Percentiles rank a stretch among this genome's conserved stretches.
These are phyloP conservation scores for Charaxes varanes DNA, from an alignment of 1,140 invertebrate genomes.

Conservation along the genomic window DNA sequence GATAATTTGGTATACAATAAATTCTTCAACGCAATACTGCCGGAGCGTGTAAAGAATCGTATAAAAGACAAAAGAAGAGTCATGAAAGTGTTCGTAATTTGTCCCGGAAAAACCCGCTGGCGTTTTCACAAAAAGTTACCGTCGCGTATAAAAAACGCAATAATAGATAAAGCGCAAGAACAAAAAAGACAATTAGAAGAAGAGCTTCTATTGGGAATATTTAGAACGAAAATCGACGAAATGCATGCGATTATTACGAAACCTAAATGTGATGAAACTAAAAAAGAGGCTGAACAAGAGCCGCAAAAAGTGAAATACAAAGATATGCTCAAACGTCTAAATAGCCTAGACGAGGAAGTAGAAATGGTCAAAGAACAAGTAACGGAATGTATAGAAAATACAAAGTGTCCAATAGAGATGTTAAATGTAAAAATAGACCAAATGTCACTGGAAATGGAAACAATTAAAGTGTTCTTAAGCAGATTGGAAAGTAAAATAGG, in stretches of 20 bases:
- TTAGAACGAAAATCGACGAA: constrained; percentile 42
- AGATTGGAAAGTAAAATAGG: constrained; percentile 55
- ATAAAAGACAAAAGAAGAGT: constrained; percentile 50
- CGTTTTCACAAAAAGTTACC: constrained; percentile 42
- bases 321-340: constrained; percentile 39
- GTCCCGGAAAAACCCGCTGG: constrained; percentile 50
- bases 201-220: constrained; percentile 31
- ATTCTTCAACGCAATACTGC: constrained; percentile 42
- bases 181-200: constrained; percentile 48
- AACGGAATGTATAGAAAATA: constrained; percentile 26
- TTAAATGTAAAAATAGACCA: constrained; percentile 55
- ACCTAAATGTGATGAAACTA: constrained; percentile 18
- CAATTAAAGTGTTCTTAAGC: constrained; percentile 45
- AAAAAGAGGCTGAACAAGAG: constrained; percentile 23
- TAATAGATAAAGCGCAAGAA: constrained; percentile 47
- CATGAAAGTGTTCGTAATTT: constrained; percentile 30
- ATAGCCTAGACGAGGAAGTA: constrained; percentile 39
- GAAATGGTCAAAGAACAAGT: constrained; percentile 38
- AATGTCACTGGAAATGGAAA: constrained; percentile 49
- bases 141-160: constrained; percentile 41
- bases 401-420: constrained; percentile 34
- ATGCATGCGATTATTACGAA: constrained; percentile 42
- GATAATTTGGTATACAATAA: constrained; percentile 57
- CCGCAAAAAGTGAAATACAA: constrained; percentile 28
- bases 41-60: constrained; percentile 33